Evolutionary conservation across 2,888 invertebrate genomes (phyloP).

Genomic region (Arenicola marina): DNA sequence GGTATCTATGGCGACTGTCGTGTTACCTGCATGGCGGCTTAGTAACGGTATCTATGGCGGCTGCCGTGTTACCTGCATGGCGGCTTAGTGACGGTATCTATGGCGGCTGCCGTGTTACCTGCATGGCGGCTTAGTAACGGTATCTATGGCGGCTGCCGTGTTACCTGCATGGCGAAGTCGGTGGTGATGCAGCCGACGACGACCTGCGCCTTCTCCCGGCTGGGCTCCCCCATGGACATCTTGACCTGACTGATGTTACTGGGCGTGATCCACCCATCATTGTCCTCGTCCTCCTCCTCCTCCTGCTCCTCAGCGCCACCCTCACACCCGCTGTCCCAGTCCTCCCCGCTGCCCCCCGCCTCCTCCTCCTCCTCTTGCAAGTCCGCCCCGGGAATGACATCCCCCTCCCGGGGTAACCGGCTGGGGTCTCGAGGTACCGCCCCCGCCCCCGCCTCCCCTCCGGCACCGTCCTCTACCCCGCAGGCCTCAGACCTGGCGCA

Average conservation of each 20-base stretch:
- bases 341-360: not conserved
- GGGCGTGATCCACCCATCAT: conserved; percentile 82
- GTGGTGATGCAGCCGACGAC: conserved; percentile 92
- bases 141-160: too few relatives aligned
- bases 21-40: too few relatives aligned
- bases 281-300: conserved; percentile 65
- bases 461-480: not conserved
- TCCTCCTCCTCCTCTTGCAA: not conserved
- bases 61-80: too few relatives aligned
- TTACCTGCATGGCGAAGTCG: conserved; percentile 95
- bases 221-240: conserved; percentile 69
- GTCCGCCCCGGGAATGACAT: not conserved
- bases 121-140: too few relatives aligned
- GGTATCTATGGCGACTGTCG: too few relatives aligned
- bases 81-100: too few relatives aligned
- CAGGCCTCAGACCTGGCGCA: too few relatives aligned
- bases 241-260: conserved; percentile 75
- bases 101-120: too few relatives aligned
- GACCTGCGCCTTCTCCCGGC: conserved; percentile 38
- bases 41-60: too few relatives aligned
- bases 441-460: not conserved
- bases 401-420: not conserved
- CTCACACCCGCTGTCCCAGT: not conserved
- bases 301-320: conserved; percentile 57
- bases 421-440: too few relatives aligned